A percentile compares a stretch with the other conserved stretches of the same genome.
These are phyloP conservation scores for Crypturellus tataupa DNA, from an alignment of 2,797 vertebrate species.

Conservation along the genomic window DNA sequence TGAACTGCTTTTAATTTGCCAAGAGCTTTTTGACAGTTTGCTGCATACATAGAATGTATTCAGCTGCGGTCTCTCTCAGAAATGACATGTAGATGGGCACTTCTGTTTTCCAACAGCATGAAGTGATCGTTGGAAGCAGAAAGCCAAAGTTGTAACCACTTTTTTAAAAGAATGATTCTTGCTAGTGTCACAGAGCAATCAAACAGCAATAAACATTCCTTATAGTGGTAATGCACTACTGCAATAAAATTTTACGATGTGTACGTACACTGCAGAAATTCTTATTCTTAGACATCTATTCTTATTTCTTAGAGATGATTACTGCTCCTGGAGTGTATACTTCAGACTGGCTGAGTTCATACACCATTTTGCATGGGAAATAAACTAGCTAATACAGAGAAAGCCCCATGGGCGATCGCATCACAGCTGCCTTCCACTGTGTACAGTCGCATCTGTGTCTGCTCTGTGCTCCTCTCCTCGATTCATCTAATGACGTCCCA, in stretches of 20 bases:
- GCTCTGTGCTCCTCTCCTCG: background rate
- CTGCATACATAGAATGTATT: background rate
- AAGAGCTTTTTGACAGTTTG: background rate
- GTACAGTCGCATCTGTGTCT: background rate
- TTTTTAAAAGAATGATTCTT: background rate
- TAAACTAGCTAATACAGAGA: background rate
- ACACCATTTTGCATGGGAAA: background rate
- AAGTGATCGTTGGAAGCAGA: background rate
- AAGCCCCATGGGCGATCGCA: background rate
- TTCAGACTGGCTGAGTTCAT: background rate
- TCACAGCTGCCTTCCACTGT: background rate
- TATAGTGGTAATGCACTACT: background rate
- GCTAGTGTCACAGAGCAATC: background rate
- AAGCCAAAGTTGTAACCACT: background rate
- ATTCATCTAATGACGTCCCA: background rate
- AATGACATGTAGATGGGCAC: background rate
- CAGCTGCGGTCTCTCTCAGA: background rate
- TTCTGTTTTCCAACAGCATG: background rate
- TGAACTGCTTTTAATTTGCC: background rate
- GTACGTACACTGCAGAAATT: background rate
- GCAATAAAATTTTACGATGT: background rate
- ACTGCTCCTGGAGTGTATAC: background rate
- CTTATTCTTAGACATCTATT: background rate
- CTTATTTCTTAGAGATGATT: background rate
- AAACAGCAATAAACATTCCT: constrained; percentile 6